Evolutionary conservation across 2,113 vertebrate genomes (phyloP).

Genomic region (Stercorarius parasiticus): DNA sequence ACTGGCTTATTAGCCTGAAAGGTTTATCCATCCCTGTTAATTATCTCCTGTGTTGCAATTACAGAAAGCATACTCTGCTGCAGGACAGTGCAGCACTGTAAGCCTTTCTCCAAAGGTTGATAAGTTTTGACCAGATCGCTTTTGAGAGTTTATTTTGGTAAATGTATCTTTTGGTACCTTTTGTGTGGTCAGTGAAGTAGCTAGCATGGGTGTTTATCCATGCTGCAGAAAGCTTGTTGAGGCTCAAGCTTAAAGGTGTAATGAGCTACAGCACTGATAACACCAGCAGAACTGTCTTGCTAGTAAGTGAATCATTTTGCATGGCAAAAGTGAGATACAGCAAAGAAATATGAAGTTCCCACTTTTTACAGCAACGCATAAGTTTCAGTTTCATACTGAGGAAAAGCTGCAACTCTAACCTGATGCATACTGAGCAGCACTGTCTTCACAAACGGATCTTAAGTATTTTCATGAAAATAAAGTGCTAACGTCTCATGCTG

Average conservation of each 20-base stretch:
- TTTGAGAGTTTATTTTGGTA: background rate
- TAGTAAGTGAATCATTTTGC: background rate
- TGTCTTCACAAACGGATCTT: background rate
- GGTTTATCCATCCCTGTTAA: background rate
- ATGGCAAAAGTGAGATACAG: background rate
- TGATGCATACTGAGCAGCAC: background rate
- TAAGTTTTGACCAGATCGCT: background rate
- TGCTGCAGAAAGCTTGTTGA: background rate
- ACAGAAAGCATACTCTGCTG: background rate
- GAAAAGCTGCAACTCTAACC: background rate
- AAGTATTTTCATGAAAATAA: background rate
- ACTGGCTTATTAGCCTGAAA: background rate
- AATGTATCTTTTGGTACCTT: rapidly evolving
- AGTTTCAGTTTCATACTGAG: background rate
- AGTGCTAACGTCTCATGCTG: background rate
- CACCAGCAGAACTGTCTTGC: background rate
- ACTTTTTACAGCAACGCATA: background rate
- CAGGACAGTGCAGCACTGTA: background rate
- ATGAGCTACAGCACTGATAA: rapidly evolving
- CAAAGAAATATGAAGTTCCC: background rate
- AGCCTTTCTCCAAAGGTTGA: background rate
- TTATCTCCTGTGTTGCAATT: background rate
- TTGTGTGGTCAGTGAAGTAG: background rate
- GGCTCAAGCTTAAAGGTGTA: background rate
- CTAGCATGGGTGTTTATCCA: background rate